Conservation (phyloP, 2,113 vertebrate genomes). For the Python bivittatus region DNA sequence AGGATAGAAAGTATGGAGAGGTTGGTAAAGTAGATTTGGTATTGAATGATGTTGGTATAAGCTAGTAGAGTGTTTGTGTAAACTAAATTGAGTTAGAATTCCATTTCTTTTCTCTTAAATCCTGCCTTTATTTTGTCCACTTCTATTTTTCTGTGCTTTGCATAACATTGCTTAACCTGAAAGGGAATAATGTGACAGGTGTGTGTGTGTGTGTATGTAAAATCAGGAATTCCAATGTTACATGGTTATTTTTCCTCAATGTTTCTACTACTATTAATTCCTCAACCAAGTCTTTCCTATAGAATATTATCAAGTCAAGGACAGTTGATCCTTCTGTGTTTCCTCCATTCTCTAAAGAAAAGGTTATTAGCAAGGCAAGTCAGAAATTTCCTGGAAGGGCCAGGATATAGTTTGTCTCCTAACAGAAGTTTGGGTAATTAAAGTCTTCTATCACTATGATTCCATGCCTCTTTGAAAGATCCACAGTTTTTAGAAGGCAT, state of each 20-base stretch:
- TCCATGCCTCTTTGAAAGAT: neutral
- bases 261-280: neutral
- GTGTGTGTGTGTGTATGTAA: neutral
- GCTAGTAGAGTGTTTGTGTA: neutral
- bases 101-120: neutral
- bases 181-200: neutral
- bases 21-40: neutral
- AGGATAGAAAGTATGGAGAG: neutral
- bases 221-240: neutral
- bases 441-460: neutral
- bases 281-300: neutral
- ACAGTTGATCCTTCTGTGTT: neutral
- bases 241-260: neutral
- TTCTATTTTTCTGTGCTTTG: neutral
- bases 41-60: neutral
- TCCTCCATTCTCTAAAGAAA: neutral
- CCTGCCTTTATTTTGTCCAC: neutral
- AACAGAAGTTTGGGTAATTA: neutral
- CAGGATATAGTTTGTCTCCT: neutral
- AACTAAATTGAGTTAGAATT: neutral
- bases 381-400: neutral
- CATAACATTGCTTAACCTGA: neutral
- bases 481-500: neutral
- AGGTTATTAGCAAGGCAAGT: neutral
- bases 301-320: neutral